Conservation (phyloP, 2,888 invertebrate species). For the Diaprepes abbreviatus region DNA sequence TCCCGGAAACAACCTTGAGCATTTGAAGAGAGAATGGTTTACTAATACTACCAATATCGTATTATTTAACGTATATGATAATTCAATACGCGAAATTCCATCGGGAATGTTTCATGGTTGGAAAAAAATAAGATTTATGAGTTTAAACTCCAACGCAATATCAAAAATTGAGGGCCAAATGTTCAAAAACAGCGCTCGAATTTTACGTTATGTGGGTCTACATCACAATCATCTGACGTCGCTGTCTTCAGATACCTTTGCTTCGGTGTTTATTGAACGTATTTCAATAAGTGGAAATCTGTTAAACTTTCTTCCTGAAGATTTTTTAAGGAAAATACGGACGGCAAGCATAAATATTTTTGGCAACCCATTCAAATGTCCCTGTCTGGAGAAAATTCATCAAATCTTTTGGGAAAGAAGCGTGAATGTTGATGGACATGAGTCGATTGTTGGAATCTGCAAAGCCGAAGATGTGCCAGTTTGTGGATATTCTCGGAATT, state of each 20-base stretch:
- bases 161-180: not conserved
- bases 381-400: not conserved
- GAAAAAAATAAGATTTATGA: not conserved
- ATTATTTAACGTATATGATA: not conserved
- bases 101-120: constrained; percentile 4
- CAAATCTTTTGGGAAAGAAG: not conserved
- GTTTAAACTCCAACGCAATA: not conserved
- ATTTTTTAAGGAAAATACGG: not conserved
- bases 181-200: not conserved
- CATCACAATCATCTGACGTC: not conserved
- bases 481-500: not conserved
- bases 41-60: not conserved
- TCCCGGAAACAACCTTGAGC: not conserved
- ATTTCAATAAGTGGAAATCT: not conserved
- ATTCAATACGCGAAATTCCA: not conserved
- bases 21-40: not conserved
- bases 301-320: not conserved
- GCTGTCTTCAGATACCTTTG: not conserved
- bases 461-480: not conserved
- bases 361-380: not conserved
- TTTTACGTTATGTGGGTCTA: not conserved
- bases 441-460: not conserved
- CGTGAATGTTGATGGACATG: not conserved
- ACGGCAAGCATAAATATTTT: not conserved
- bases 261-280: not conserved